Conservation (phyloP, 2,888 invertebrate species). For the Elegia similella region DNA sequence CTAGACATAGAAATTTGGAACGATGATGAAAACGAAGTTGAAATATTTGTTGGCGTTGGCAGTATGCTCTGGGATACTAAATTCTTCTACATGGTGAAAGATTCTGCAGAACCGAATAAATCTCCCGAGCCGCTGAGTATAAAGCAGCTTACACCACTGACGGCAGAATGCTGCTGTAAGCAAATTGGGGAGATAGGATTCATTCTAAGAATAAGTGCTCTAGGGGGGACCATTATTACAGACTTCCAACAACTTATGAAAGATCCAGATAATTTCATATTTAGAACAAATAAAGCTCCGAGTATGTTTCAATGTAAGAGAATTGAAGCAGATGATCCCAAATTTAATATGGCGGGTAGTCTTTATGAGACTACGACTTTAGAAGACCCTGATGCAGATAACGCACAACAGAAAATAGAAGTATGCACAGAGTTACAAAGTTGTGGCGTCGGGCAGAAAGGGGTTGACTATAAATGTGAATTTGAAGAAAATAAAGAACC, state of each 20-base stretch:
- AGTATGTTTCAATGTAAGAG: constrained; percentile 69
- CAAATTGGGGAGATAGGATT: constrained; percentile 68
- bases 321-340: constrained; percentile 65
- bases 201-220: constrained; percentile 72
- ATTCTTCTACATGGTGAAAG: constrained; percentile 73
- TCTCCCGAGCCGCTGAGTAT: constrained; percentile 55
- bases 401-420: constrained; percentile 56
- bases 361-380: constrained; percentile 69
- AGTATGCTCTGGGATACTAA: constrained; percentile 69
- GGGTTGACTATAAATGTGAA: constrained; percentile 39
- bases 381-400: constrained; percentile 61
- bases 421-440: constrained; percentile 66
- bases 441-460: constrained; percentile 45
- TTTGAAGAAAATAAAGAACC: constrained; percentile 30
- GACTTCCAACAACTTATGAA: constrained; percentile 68
- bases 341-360: constrained; percentile 69
- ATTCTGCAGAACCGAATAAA: constrained; percentile 55
- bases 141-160: constrained; percentile 50
- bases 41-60: constrained; percentile 68
- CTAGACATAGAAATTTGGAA: constrained; percentile 74
- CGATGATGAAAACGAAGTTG: constrained; percentile 59
- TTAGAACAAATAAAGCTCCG: constrained; percentile 69
- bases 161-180: constrained; percentile 59
- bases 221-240: constrained; percentile 71
- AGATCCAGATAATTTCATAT: constrained; percentile 64